A percentile compares a stretch with the other conserved stretches of the same genome.
Conservation (phyloP, 2,113 vertebrate species). For the Martes martes region DNA sequence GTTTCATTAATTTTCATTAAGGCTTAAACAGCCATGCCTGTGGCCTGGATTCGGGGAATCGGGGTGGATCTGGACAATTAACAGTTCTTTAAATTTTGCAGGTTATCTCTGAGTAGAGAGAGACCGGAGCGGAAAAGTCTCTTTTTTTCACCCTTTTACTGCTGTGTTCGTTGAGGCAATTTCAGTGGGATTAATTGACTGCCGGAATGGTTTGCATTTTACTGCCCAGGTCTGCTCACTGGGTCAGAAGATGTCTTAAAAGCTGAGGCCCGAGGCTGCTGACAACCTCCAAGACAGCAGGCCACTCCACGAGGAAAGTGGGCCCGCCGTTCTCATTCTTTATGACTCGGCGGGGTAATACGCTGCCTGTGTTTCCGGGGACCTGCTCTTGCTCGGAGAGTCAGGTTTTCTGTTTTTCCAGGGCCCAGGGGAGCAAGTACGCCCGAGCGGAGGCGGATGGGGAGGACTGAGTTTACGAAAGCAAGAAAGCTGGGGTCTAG, state of each 20-base stretch:
- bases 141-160: background rate
- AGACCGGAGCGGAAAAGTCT: background rate
- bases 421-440: background rate
- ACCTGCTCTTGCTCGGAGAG: background rate
- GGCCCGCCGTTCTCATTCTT: background rate
- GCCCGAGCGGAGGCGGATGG: background rate
- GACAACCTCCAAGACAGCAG: background rate
- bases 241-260: constrained; percentile 54
- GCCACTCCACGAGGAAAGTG: background rate
- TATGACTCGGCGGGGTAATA: background rate
- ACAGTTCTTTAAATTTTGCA: constrained; percentile 37
- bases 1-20: constrained; percentile 52
- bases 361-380: background rate
- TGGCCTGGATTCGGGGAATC: constrained; percentile 21
- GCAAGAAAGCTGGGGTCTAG: background rate
- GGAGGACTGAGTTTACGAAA: background rate
- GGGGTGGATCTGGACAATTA: constrained; percentile 38
- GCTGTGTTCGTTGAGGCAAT: constrained; percentile 22
- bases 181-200: constrained; percentile 58
- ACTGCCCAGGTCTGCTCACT: background rate
- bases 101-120: constrained; percentile 13
- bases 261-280: background rate
- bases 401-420: background rate
- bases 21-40: constrained; percentile 26
- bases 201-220: constrained; percentile 53